Conservation (phyloP, 2,797 vertebrate species). For the Enteromius mattozi region DNA sequence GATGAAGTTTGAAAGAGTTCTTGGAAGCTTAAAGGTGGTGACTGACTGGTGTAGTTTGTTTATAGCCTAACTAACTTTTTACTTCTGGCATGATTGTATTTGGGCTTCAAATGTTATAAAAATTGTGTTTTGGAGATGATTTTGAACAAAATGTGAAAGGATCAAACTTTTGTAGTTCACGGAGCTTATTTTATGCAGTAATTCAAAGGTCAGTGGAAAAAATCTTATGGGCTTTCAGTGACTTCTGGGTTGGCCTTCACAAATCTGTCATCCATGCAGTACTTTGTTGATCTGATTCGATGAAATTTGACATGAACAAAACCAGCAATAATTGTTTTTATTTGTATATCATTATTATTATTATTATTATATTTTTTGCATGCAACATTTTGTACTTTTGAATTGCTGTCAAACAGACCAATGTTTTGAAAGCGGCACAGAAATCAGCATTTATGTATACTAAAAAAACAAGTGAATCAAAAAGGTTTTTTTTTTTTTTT, state of each 20-base stretch:
- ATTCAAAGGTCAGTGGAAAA: not conserved
- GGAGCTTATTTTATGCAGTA: not conserved
- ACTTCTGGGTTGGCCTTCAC: not conserved
- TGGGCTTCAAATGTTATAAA: not conserved
- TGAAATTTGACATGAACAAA: not conserved
- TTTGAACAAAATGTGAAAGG: not conserved
- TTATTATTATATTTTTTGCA: not conserved
- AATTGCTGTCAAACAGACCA: not conserved
- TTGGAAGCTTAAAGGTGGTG: not conserved
- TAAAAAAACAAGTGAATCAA: not conserved
- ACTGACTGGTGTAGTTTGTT: not conserved
- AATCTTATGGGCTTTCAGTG: not conserved
- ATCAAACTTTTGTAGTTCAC: not conserved
- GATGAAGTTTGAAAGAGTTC: not conserved
- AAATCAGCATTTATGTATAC: not conserved
- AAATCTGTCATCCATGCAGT: not conserved
- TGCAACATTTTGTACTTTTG: not conserved
- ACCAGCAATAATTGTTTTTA: not conserved
- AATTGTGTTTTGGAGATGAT: not conserved
- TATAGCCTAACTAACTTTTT: not conserved
- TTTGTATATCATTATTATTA: not conserved
- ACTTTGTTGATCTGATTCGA: not conserved
- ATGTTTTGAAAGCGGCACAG: not conserved
- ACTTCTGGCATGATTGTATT: not conserved
- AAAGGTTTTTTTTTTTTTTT: not conserved